These are phyloP conservation scores for Aphodius granarius DNA, from an alignment of 2,888 invertebrate species.

Conservation along the genomic window DNA sequence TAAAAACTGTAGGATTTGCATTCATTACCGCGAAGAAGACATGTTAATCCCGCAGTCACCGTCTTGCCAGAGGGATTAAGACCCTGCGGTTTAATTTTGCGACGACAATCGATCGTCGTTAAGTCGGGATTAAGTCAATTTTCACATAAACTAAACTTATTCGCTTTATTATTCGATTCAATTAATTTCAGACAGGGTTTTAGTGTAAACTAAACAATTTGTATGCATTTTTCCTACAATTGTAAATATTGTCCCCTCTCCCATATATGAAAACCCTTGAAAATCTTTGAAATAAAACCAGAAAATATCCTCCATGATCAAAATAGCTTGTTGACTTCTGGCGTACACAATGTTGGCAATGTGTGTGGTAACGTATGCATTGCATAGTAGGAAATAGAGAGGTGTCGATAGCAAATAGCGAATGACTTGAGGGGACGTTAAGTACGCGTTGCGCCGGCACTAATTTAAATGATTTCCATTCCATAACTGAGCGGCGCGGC, in stretches of 20 bases:
- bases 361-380: not conserved
- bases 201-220: too few species aligned
- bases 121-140: not conserved
- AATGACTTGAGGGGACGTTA: slow-evolving; percentile 21
- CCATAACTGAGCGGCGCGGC: slow-evolving; percentile 36
- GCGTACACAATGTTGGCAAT: too few species aligned
- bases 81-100: not conserved
- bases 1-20: not conserved
- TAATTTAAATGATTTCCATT: slow-evolving; percentile 42
- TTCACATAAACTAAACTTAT: not conserved
- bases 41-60: not conserved
- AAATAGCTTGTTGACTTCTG: too few species aligned
- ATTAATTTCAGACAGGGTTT: too few species aligned
- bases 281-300: too few species aligned
- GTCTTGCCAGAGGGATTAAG: not conserved
- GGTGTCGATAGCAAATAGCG: slow-evolving; percentile 18
- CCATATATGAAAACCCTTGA: too few species aligned
- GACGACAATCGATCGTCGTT: not conserved
- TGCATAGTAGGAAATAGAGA: not conserved
- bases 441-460: slow-evolving; percentile 38
- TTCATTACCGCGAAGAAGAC: not conserved
- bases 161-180: not conserved
- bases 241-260: too few species aligned
- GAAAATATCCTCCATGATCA: too few species aligned
- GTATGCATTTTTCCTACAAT: too few species aligned